Conservation (phyloP, 2,113 vertebrate genomes). For the Peromyscus californicus region DNA sequence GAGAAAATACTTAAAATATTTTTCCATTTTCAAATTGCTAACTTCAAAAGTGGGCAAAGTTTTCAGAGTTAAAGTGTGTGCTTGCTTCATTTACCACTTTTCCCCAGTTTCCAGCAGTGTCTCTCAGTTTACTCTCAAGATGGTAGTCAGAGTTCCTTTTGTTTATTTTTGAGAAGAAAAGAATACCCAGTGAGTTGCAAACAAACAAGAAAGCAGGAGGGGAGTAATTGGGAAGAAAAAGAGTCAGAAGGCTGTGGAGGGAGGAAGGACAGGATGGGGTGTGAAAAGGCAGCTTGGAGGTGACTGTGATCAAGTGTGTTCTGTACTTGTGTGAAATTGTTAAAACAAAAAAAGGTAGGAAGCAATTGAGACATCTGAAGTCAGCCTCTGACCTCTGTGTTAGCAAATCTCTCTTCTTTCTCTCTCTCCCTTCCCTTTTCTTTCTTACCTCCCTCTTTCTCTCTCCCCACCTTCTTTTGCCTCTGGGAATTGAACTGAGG, state of each 20-base stretch:
- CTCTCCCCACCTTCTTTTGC: background rate
- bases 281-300: background rate
- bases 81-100: background rate
- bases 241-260: background rate
- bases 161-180: background rate
- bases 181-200: background rate
- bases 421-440: background rate
- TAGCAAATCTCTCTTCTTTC: background rate
- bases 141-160: background rate
- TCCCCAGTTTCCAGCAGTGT: background rate
- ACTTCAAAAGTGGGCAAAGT: background rate
- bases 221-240: background rate
- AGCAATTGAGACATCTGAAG: background rate
- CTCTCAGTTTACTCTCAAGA: background rate
- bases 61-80: conserved; percentile 11
- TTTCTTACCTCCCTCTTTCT: background rate
- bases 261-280: background rate
- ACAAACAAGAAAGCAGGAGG: background rate
- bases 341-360: background rate
- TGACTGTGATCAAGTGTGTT: background rate
- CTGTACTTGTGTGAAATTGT: background rate
- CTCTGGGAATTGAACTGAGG: background rate
- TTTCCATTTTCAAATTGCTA: conserved; percentile 11
- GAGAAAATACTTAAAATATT: background rate
- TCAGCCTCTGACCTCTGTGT: background rate